These are phyloP conservation scores for Tinea trinotella DNA, from an alignment of 2,888 invertebrate genomes.

Conservation along the genomic window DNA sequence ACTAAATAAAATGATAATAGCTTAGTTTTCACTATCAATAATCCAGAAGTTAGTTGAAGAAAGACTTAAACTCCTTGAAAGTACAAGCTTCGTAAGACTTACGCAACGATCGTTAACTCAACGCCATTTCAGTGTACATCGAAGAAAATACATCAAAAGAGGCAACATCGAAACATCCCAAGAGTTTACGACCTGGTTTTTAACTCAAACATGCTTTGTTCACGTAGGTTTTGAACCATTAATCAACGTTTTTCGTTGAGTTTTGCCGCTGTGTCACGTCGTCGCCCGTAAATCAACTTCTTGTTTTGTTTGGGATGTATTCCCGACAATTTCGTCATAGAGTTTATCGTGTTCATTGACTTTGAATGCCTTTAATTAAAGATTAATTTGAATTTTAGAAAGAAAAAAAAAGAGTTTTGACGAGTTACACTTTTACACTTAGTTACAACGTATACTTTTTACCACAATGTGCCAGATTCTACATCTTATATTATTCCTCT, in stretches of 20 bases:
- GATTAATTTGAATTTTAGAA: too few species aligned
- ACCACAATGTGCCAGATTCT: too few species aligned
- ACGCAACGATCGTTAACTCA: conserved; percentile 14
- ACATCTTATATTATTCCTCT: too few species aligned
- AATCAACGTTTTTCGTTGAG: conserved; percentile 31
- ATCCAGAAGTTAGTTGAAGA: too few species aligned
- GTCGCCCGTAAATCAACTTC: conserved; percentile 24
- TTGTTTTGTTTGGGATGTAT: conserved; percentile 22
- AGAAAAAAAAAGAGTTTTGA: too few species aligned
- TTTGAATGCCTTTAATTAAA: too few species aligned
- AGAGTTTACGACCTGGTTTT: conserved; percentile 15
- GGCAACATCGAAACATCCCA: conserved; percentile 5
- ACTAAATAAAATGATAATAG: too few species aligned
- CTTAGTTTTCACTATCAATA: too few species aligned
- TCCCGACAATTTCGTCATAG: not conserved
- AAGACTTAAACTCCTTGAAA: too few species aligned
- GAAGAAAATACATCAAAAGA: conserved; percentile 7
- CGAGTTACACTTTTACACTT: too few species aligned
- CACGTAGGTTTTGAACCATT: conserved; percentile 24
- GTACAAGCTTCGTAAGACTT: too few species aligned
- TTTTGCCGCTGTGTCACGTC: conserved; percentile 24
- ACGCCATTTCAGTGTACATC: not conserved
- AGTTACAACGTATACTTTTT: too few species aligned
- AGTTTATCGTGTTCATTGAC: conserved; percentile 4
- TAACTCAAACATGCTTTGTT: conserved; percentile 15